These are phyloP conservation scores for Bombylius major DNA, from an alignment of 2,888 invertebrate genomes.

Conservation along the genomic window DNA sequence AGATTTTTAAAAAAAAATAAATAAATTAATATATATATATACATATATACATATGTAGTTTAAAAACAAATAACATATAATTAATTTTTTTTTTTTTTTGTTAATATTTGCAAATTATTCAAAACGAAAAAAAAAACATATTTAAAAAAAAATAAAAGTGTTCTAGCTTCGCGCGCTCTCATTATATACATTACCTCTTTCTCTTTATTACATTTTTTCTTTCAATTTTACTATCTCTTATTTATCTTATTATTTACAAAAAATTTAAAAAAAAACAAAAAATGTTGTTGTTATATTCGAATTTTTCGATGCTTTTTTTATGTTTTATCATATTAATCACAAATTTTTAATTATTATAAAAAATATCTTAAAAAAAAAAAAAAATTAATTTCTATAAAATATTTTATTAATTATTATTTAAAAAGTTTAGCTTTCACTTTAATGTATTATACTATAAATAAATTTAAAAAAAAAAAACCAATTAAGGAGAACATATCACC, in stretches of 20 bases:
- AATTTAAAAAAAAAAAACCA: no score
- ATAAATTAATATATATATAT: no score
- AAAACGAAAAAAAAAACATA: background rate
- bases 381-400: no score
- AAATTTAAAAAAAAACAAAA: background rate
- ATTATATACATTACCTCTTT: background rate
- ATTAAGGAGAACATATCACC: no score
- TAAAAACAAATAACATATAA: background rate
- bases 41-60: background rate
- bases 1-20: no score
- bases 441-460: no score
- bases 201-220: background rate
- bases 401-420: no score
- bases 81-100: background rate
- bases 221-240: background rate
- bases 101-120: background rate
- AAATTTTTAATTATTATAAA: background rate
- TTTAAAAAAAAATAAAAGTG: background rate
- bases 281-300: no score
- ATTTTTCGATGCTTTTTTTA: no score
- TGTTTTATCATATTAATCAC: background rate
- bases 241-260: background rate
- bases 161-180: background rate
- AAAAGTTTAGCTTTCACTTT: no score
- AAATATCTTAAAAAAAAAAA: background rate